Evolutionary conservation across 2,113 vertebrate genomes (phyloP).

Genomic region (Rhinichthys klamathensis): DNA sequence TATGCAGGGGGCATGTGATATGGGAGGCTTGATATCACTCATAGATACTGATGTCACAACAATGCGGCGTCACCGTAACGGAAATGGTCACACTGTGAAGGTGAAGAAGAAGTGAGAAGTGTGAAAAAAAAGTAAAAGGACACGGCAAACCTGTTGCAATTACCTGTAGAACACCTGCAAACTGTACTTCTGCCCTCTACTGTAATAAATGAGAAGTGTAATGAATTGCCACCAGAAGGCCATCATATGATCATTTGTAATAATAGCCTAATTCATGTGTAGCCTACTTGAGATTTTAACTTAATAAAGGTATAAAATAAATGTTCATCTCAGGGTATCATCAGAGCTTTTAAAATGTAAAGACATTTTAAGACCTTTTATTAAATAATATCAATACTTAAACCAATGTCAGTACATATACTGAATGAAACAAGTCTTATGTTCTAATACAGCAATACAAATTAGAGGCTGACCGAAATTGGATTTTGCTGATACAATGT

Average conservation of each 20-base stretch:
- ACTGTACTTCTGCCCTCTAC: constrained; percentile 51
- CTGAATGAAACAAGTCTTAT: neutral
- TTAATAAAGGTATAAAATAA: neutral
- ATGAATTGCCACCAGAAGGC: neutral
- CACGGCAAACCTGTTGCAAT: neutral
- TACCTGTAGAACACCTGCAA: constrained; percentile 44
- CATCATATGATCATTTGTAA: constrained; percentile 3
- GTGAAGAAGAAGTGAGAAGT: neutral
- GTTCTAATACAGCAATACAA: neutral
- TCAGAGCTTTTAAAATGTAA: no score
- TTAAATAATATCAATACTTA: neutral
- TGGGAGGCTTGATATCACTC: constrained; percentile 13
- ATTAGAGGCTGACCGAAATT: neutral
- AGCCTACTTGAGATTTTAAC: neutral
- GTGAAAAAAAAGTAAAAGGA: neutral
- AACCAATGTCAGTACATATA: neutral
- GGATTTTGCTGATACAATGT: neutral
- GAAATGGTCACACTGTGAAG: constrained; percentile 10
- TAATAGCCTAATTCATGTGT: no score
- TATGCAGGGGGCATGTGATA: constrained; percentile 1
- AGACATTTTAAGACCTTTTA: no score
- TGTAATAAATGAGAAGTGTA: constrained; percentile 32
- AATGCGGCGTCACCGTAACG: neutral
- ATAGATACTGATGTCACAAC: constrained; percentile 9
- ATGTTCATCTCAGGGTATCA: no score